Percentiles rank a stretch among this genome's conserved stretches.
Evolutionary conservation across 2,888 invertebrate genomes (phyloP).

Genomic region (Mongoloraphidia duomilia): DNA sequence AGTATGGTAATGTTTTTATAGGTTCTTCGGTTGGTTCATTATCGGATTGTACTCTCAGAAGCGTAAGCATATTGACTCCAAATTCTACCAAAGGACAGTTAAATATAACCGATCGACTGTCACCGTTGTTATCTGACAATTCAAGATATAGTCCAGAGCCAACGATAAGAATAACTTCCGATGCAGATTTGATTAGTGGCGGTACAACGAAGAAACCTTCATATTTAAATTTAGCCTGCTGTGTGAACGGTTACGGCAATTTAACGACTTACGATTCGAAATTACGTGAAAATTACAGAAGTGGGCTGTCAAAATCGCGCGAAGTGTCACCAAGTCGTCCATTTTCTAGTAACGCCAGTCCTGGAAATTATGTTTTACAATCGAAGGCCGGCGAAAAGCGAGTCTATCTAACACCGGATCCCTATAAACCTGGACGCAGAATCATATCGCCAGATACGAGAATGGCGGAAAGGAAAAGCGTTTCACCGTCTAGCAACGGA

Average conservation of each 20-base stretch:
- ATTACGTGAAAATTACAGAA: constrained; percentile 46
- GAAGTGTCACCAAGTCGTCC: constrained; percentile 58
- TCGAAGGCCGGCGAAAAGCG: neutral
- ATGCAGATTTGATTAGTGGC: too few relatives aligned
- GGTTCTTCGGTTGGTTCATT: constrained; percentile 33
- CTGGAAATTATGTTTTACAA: neutral
- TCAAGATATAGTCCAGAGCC: too few relatives aligned
- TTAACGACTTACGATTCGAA: constrained; percentile 76
- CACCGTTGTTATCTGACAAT: too few relatives aligned
- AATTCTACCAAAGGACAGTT: constrained; percentile 14
- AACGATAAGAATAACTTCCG: too few relatives aligned
- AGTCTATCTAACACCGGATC: constrained; percentile 10
- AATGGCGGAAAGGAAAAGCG: constrained; percentile 2
- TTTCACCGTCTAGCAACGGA: neutral
- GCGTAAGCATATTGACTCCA: constrained; percentile 27
- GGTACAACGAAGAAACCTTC: constrained; percentile 54
- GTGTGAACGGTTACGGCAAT: constrained; percentile 80
- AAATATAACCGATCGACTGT: too few relatives aligned
- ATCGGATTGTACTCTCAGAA: constrained; percentile 33
- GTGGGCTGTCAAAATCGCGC: constrained; percentile 33
- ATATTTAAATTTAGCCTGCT: constrained; percentile 77
- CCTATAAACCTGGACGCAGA: constrained; percentile 1
- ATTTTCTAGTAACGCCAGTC: constrained; percentile 17
- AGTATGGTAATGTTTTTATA: constrained; percentile 21
- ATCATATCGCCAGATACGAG: constrained; percentile 2